phyloP scores from a whole-genome alignment of 2,113 vertebrate genomes.

The Eidolon helvum region DNA sequence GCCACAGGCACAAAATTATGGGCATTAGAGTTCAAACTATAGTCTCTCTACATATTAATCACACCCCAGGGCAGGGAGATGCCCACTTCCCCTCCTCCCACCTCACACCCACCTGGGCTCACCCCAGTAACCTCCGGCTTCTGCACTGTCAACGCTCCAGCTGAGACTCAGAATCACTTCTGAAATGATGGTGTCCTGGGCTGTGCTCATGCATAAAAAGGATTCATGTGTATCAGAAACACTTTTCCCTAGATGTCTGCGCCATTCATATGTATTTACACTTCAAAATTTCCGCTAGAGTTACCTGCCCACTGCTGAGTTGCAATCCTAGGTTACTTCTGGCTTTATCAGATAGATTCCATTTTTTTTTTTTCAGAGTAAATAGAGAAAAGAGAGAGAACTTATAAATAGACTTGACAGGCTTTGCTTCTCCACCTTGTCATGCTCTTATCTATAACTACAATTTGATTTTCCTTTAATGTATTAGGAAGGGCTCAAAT shows the following conservation, averaged over 20 bases:
- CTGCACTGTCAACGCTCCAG: neutral
- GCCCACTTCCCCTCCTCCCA: too few relatives aligned
- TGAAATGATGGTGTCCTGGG: too few relatives aligned
- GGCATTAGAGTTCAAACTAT: neutral
- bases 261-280: neutral
- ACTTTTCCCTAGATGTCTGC: neutral
- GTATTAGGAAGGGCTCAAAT: slow-evolving; percentile 33
- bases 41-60: neutral
- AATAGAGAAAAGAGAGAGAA: slow-evolving; percentile 13
- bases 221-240: neutral
- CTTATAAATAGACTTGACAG: neutral
- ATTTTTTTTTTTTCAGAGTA: slow-evolving; percentile 36
- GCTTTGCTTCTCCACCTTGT: neutral
- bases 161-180: neutral
- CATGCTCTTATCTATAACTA: neutral
- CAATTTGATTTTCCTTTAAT: neutral
- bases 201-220: neutral
- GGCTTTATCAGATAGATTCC: neutral
- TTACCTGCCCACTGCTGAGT: neutral
- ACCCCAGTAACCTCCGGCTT: neutral
- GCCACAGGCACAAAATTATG: neutral
- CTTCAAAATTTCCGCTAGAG: neutral
- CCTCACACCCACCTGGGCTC: neutral
- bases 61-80: neutral
- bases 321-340: neutral